Evolutionary conservation across 1,140 invertebrate genomes (phyloP).

Genomic region (Zaprionus davidi): DNA sequence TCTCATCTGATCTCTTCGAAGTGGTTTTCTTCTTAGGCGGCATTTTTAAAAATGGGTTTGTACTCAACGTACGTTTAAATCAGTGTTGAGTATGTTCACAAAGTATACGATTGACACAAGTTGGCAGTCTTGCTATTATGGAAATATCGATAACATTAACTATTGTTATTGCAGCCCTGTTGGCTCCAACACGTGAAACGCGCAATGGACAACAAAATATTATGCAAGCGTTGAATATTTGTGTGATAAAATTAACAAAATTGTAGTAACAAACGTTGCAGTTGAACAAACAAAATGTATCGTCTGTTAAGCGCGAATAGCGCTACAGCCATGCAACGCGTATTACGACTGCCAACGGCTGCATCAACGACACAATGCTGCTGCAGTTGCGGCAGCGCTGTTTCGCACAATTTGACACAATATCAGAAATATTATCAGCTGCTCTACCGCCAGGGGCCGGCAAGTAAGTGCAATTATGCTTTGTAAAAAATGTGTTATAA

Average conservation of each 20-base stretch:
- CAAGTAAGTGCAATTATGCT: slow-evolving; percentile 51
- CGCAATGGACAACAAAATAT: slow-evolving; percentile 54
- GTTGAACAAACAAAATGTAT: slow-evolving; percentile 60
- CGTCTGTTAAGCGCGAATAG: slow-evolving; percentile 61
- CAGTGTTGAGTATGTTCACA: slow-evolving; percentile 14
- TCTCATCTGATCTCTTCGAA: neutral
- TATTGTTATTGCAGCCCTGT: slow-evolving; percentile 28
- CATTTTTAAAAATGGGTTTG: slow-evolving; percentile 13
- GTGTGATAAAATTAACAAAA: slow-evolving; percentile 36
- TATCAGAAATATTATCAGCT: slow-evolving; percentile 80
- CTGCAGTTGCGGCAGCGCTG: slow-evolving; percentile 42
- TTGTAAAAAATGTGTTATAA: neutral
- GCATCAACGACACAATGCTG: slow-evolving; percentile 45
- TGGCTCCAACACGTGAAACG: slow-evolving; percentile 48
- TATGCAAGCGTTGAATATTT: slow-evolving; percentile 46
- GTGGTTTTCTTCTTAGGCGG: slow-evolving; percentile 13
- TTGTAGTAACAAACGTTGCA: slow-evolving; percentile 23
- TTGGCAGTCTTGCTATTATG: slow-evolving; percentile 12
- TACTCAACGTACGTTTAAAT: slow-evolving; percentile 23
- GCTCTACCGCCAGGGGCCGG: slow-evolving; percentile 64
- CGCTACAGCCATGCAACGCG: slow-evolving; percentile 52
- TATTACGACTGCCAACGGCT: slow-evolving; percentile 50
- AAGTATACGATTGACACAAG: slow-evolving; percentile 9
- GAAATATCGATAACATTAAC: slow-evolving; percentile 10
- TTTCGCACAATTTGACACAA: slow-evolving; percentile 58